Evolutionary conservation across 64 coral and sea anemone species (phyloP), one percentile per base, ranked within the genome.

Genomic region (Anthopleura sola): DNA sequence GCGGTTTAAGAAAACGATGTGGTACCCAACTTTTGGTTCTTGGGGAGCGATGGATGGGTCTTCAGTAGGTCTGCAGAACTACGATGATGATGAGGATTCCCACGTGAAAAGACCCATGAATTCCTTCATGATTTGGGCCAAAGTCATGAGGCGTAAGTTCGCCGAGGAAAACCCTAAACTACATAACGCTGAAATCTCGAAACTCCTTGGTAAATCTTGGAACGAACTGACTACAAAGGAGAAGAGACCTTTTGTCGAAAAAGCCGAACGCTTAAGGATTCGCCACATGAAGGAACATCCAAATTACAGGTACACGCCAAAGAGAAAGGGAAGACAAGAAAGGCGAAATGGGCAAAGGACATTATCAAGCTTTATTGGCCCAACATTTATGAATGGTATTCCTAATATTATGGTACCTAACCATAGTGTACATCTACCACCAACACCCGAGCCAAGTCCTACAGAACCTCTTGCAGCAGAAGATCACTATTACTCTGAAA

Each of bases 51-150:
- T 86, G 89, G 75, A 81, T 23, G 75, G 85, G 83, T 44, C 53
- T 37, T 75, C 84, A 48, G 44, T 81, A 16, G 83, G 78, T 71
- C 89, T 69, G 47, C 75, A 85, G 31, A 81, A 53, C 71, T 91
- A 86, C 56, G n/a, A 92, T 2, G 94, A 99, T 28, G 93, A 94
- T 18, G 97, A 99, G 9, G 97, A 99, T 75, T 84, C 89, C 8
- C 97, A 99, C 47, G 97, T 99, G 13, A 99, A 99, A 60, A 89
- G 97, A 48, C 97, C 97, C 0, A 99, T 99, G 97, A 99, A 99
- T 84, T 94, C 92, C 2, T 99, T 99, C 80, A 99, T 99, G 97
- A 94, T 99, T 23, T 99, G 97, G 97, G 97, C 97, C 10, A 99
- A 99, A 87, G 88, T 99, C 37, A 99, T 99, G 97, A 76, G 97